Percentiles rank a stretch among this genome's conserved stretches.
These are phyloP conservation scores for Agapornis canus DNA, from an alignment of 2,797 vertebrate species.

Conservation along the genomic window DNA sequence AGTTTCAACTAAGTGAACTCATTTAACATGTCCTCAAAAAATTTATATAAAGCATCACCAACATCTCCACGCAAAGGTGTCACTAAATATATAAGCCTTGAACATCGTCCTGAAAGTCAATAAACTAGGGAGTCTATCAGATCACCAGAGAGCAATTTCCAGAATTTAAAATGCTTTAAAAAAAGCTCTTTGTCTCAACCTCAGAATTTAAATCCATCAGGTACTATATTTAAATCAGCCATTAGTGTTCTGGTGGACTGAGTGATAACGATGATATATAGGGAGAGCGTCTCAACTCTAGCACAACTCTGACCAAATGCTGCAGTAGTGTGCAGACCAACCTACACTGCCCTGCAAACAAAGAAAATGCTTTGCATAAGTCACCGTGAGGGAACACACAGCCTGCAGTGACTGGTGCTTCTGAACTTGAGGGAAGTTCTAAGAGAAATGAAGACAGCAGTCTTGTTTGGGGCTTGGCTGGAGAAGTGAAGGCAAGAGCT, in stretches of 20 bases:
- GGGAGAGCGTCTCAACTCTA: accelerated
- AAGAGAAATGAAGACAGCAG: neutral
- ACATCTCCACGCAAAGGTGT: neutral
- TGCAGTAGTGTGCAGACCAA: neutral
- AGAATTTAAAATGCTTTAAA: neutral
- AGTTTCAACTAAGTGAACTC: conserved; percentile 20
- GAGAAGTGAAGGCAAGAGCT: neutral
- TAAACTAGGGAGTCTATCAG: neutral
- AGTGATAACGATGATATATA: neutral
- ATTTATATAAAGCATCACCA: conserved; percentile 31
- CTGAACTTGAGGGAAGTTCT: neutral
- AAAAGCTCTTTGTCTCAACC: neutral
- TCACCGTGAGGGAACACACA: accelerated
- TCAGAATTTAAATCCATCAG: neutral
- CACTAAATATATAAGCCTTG: neutral
- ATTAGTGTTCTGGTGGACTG: neutral
- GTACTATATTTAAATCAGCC: neutral
- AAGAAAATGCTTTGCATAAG: neutral
- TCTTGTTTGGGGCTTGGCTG: neutral
- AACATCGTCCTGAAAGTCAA: neutral
- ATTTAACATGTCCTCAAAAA: conserved; percentile 5
- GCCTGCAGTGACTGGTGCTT: neutral
- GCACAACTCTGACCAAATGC: accelerated
- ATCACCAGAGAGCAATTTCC: neutral
- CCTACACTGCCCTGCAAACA: accelerated